Base-by-base conservation (phyloP, 2,797 vertebrate species). In the Myotis planiceps region DNA sequence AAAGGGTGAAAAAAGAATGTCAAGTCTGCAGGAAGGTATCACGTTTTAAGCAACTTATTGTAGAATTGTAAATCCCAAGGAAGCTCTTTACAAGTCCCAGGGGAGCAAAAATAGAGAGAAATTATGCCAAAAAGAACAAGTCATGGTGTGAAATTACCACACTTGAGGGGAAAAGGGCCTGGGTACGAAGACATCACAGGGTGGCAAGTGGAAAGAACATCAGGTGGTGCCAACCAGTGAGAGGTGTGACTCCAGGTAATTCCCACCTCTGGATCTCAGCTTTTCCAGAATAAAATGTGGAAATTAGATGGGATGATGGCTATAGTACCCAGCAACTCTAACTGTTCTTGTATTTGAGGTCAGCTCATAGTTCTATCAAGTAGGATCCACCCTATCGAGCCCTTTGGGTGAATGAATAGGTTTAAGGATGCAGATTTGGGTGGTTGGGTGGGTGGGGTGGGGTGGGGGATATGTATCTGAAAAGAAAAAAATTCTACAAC, bases 401-500 rank as follows among this genome's bases (percentile, higher is more conserved):
- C 37, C 53, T 45, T 32, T 39, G 87, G 37, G 21, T 87, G 21
- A 34, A 72, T 23, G 4, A 32, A 66, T 39, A 34, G 21, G 39
- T 37, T 66, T 47, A 74, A 27, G 74, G 25, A 93, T 69, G 0
- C 21, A 72, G 79, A 74, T 71, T 23, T 45, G 51, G 71, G 29
- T 51, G 3, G 88, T 60, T 25, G 66, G 37, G 5, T 76, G 29
- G 3, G 19, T 23, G 21, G 29, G 13, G 6, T 14, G 47, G 7
- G 9, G 6, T 9, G 51, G 1, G n/a, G 10, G 13, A 49, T 55
- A 81, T 1, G 25, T 45, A 90, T 12, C 84, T 94, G 80, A 94
- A 84, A 95, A 32, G 32, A 88, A 96, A 80, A 90, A 69, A 95
- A 90, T 27, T 75, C 75, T 60, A 69, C 5, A 49, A 93, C 27